A percentile compares a stretch with the other conserved stretches of the same genome.
These are phyloP conservation scores for Junco hyemalis DNA, from an alignment of 2,113 vertebrate genomes.

Conservation along the genomic window DNA sequence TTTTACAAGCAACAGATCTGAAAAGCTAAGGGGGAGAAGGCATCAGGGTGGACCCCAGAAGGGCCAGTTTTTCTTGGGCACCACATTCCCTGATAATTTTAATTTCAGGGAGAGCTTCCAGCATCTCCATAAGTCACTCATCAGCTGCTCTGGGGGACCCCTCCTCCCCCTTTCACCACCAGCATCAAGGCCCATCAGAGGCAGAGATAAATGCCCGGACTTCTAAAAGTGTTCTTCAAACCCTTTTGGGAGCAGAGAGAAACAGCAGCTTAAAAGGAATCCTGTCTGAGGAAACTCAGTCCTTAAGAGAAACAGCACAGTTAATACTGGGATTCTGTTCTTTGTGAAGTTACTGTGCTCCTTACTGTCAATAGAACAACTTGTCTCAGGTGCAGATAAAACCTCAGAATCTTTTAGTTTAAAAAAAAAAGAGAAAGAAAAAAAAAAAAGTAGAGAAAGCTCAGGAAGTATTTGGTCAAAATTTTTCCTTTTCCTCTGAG, in stretches of 20 bases:
- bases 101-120: neutral
- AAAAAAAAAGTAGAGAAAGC: neutral
- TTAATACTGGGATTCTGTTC: neutral
- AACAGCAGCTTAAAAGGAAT: neutral
- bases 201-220: neutral
- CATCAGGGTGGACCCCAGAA: neutral
- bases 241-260: neutral
- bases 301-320: neutral
- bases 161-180: neutral
- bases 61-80: neutral
- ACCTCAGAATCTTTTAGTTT: neutral
- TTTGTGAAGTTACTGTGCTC: neutral
- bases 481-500: neutral
- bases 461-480: neutral
- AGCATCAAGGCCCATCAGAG: neutral
- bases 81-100: neutral
- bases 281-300: neutral
- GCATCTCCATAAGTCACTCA: neutral
- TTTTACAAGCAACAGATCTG: neutral
- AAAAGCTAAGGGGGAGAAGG: neutral
- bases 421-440: neutral
- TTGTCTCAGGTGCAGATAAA: neutral
- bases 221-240: conserved; percentile 1
- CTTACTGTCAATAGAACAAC: neutral
- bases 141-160: neutral